Conservation (phyloP, 1,140 invertebrate genomes). For the Drosophila tropicalis region DNA sequence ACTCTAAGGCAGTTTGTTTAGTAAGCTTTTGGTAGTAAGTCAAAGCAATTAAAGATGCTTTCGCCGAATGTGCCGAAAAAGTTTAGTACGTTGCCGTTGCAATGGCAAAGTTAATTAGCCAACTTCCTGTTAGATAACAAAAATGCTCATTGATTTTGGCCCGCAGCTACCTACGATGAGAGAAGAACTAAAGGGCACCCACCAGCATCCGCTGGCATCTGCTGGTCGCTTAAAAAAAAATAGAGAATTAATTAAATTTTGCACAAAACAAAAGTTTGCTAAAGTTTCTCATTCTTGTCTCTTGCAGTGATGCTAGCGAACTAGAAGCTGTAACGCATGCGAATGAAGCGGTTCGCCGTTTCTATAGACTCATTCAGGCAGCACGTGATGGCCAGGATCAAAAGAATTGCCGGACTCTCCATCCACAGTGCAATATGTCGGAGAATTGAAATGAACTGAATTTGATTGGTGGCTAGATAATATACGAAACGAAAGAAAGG, state of each 20-base stretch:
- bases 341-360: constrained; percentile 89
- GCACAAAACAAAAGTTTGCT: constrained; percentile 27
- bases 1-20: neutral
- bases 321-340: constrained; percentile 86
- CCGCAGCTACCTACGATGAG: constrained; percentile 26
- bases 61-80: constrained; percentile 23
- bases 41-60: constrained; percentile 34
- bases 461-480: neutral
- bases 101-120: constrained; percentile 66
- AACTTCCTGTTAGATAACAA: constrained; percentile 47
- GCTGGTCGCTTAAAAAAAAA: constrained; percentile 15
- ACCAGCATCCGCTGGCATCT: constrained; percentile 30
- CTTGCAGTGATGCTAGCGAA: constrained; percentile 84
- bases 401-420: constrained; percentile 88
- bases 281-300: constrained; percentile 47
- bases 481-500: neutral
- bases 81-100: constrained; percentile 35
- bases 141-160: constrained; percentile 27
- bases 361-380: constrained; percentile 91
- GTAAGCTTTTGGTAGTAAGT: constrained; percentile 24
- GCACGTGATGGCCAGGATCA: constrained; percentile 92
- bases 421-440: constrained; percentile 86
- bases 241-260: constrained; percentile 59
- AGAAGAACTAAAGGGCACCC: neutral
- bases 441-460: constrained; percentile 51